Percentiles rank a stretch among this genome's conserved stretches.
Evolutionary conservation across 2,113 vertebrate species (phyloP).

Genomic region (Etheostoma cragini): DNA sequence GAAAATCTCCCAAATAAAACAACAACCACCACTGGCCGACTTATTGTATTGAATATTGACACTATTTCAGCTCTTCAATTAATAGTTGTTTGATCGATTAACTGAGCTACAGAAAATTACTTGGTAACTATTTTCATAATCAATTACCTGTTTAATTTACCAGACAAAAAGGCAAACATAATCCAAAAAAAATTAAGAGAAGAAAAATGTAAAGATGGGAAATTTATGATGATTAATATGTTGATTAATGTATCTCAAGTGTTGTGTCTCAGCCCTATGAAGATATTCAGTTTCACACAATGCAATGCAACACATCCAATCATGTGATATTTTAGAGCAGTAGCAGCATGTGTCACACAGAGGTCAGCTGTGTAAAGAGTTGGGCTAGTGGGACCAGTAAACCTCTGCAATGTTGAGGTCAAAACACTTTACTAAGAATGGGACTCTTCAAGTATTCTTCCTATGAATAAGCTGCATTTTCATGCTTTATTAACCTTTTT

Average conservation of each 20-base stretch:
- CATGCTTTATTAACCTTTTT: neutral
- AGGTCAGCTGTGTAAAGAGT: slow-evolving; percentile 14
- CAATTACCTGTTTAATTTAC: neutral
- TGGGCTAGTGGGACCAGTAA: neutral
- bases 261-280: neutral
- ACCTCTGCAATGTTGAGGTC: neutral
- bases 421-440: slow-evolving; percentile 3
- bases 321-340: slow-evolving; percentile 14
- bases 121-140: neutral
- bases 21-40: no score
- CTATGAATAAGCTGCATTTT: slow-evolving; percentile 11
- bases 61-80: neutral
- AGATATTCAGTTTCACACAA: slow-evolving; percentile 13
- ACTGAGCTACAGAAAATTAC: neutral
- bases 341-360: slow-evolving; percentile 17
- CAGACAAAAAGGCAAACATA: neutral
- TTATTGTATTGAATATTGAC: neutral
- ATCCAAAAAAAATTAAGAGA: neutral
- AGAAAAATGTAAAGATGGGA: neutral
- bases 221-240: neutral
- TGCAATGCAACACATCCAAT: neutral
- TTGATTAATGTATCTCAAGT: no score
- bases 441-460: neutral
- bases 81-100: neutral
- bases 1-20: no score